Base-by-base conservation (phyloP, 2,113 vertebrate genomes). In the Fulmarus glacialis region DNA sequence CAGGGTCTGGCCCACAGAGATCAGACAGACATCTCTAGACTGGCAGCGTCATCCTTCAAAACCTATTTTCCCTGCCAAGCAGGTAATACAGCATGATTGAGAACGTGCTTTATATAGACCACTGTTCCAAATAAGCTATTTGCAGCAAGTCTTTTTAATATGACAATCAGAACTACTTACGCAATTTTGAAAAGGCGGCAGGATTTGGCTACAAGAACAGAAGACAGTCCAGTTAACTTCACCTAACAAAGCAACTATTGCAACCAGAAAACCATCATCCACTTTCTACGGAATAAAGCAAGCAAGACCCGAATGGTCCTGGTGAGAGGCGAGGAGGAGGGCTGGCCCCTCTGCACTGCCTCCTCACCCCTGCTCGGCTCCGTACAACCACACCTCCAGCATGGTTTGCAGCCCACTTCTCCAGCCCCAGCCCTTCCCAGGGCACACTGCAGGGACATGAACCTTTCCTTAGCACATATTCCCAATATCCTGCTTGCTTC, bases 401-500 rank as follows among this genome's bases (percentile, higher is more conserved):
- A 29, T 0, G 6, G 16, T 36, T n/a, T 79, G 70, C 32, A 22
- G 36, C 18, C 60, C 38, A 3, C 34, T 48, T 58, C 82, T 67
- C 64, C 64, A 48, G 59, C 8, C 36, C 50, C 62, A 40, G 43
- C 52, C 53, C 58, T 59, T 81, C 83, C 80, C 81, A 63, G 45
- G 59, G 16, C 68, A 62, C 0, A 0, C 63, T 23, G 30, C 68
- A 71, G 84, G 45, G 78, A 74, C 22, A 8, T 1, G 5, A 82
- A 68, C 60, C 23, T 85, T 42, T 82, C 78, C 85, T 77, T 79
- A 67, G 70, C 70, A 75, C 66, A 24, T 60, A 68, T 32, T 86
- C 91, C 90, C n/a, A 73, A 90, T 74, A 89, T 53, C 55, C 75
- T 82, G 73, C 70, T 80, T 79, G 70, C 66, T 91, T 50, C 78